phyloP scores from a whole-genome alignment of 2,797 vertebrate species.

The Anguilla megastoma region DNA sequence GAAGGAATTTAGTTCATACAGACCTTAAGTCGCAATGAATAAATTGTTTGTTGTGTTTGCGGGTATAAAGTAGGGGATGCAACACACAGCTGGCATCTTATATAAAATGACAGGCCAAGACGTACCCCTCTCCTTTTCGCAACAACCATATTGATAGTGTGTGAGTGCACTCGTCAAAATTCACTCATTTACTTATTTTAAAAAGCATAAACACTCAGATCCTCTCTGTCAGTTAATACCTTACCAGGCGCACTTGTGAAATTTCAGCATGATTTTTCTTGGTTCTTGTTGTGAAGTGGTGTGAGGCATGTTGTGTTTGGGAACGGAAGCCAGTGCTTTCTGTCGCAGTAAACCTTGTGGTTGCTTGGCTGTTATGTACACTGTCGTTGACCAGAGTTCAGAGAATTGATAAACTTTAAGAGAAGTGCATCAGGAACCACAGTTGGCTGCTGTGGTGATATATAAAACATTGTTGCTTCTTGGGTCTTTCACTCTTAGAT shows the following conservation, averaged over 20 bases:
- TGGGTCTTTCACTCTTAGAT: neutral
- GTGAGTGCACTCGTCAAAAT: neutral
- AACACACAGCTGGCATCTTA: neutral
- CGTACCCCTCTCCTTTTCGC: neutral
- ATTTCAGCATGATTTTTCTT: neutral
- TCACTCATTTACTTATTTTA: neutral
- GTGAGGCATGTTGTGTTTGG: neutral
- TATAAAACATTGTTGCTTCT: constrained; percentile 17
- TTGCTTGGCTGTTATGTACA: neutral
- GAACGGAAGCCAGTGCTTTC: neutral
- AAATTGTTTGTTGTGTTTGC: neutral
- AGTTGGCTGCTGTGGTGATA: neutral
- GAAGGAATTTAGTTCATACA: neutral
- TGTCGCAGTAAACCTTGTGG: neutral
- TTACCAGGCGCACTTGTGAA: neutral
- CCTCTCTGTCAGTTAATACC: neutral
- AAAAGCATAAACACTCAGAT: neutral
- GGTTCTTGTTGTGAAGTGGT: neutral
- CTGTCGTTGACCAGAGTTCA: neutral
- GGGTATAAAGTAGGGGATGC: neutral
- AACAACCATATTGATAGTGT: neutral
- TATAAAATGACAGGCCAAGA: neutral
- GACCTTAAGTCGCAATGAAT: neutral
- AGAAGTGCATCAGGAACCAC: neutral
- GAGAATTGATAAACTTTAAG: neutral